Evolutionary conservation across 2,888 invertebrate species (phyloP).

Genomic region (Nowickia ferox): DNA sequence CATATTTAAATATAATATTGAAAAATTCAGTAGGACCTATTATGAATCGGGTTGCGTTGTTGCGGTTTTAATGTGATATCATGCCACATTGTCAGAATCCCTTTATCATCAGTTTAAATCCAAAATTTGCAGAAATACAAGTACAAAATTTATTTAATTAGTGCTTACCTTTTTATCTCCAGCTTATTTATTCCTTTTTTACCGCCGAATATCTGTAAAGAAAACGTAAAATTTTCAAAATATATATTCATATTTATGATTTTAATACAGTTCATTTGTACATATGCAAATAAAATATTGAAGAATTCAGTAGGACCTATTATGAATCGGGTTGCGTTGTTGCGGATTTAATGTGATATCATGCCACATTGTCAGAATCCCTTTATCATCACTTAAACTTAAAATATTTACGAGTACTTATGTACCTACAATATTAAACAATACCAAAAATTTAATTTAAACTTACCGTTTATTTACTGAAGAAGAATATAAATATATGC

Average conservation of each 20-base stretch:
- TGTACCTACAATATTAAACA: too few relatives aligned
- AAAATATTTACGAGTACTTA: background rate
- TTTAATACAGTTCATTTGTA: background rate
- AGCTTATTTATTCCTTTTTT: background rate
- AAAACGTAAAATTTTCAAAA: background rate
- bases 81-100: slow-evolving; percentile 76
- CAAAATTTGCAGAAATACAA: background rate
- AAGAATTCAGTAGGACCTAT: slow-evolving; percentile 79
- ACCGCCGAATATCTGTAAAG: background rate
- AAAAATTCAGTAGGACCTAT: slow-evolving; percentile 79
- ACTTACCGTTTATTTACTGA: background rate
- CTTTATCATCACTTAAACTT: slow-evolving; percentile 70
- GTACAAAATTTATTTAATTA: background rate
- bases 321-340: slow-evolving; percentile 76
- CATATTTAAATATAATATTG: background rate
- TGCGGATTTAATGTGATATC: slow-evolving; percentile 79
- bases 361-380: slow-evolving; percentile 76
- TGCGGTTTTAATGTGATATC: slow-evolving; percentile 79
- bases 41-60: slow-evolving; percentile 76
- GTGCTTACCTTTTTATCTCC: background rate
- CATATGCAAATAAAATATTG: background rate
- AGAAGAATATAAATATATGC: background rate
- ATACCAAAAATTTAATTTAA: background rate
- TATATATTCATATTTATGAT: background rate
- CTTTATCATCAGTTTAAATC: slow-evolving; percentile 71